These are phyloP conservation scores for Sebastes minor DNA, from an alignment of 2,797 vertebrate genomes.

Conservation along the genomic window DNA sequence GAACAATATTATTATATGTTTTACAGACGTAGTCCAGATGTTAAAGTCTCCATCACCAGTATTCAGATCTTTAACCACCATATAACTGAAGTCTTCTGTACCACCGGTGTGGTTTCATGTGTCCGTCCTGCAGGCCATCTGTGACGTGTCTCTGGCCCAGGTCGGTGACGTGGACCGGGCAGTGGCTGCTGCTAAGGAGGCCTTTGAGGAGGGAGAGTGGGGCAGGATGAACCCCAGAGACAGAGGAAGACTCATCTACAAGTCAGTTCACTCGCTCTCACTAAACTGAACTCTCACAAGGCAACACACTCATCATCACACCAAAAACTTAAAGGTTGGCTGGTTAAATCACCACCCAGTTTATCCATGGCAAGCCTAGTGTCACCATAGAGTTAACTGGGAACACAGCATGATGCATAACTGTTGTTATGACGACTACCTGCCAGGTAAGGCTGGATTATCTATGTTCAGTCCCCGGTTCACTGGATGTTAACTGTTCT, in stretches of 20 bases:
- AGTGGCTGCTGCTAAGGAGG: conserved; percentile 87
- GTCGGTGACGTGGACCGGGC: conserved; percentile 86
- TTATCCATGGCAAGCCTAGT: background rate
- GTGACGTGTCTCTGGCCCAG: conserved; percentile 89
- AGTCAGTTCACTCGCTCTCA: conserved; percentile 66
- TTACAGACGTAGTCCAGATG: background rate
- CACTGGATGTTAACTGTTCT: background rate
- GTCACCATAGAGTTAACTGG: background rate
- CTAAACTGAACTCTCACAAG: background rate
- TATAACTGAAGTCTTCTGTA: background rate
- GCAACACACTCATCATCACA: background rate
- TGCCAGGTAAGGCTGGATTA: too few species aligned
- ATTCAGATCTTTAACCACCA: background rate
- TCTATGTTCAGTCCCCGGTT: background rate
- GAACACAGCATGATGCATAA: background rate
- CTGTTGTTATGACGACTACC: background rate
- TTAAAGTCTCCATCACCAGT: background rate
- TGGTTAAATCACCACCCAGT: background rate
- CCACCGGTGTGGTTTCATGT: background rate
- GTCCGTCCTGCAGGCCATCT: conserved; percentile 81
- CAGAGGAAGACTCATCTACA: conserved; percentile 87
- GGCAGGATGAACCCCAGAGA: conserved; percentile 90
- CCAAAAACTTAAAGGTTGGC: background rate
- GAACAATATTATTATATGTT: background rate
- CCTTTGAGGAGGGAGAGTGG: conserved; percentile 90